Base-by-base conservation (phyloP, 2,113 vertebrate species). In the Oceanites oceanicus region DNA sequence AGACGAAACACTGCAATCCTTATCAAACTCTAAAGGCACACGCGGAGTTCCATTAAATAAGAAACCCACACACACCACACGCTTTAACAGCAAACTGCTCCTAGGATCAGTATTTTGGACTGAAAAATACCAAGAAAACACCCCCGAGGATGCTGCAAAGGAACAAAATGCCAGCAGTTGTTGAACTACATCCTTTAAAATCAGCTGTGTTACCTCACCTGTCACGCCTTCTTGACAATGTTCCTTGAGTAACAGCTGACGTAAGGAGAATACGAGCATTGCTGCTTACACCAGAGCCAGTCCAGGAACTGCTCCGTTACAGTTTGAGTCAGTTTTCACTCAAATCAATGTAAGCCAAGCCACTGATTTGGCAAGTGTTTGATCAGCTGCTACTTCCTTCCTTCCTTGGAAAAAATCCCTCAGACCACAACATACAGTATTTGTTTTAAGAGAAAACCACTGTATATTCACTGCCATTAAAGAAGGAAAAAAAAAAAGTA, bases 301-400 rank as follows among this genome's bases (percentile, higher is more conserved):
- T 15, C 32, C 79, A 94, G 66, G 10, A 78, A 61, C 49, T 58
- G 30, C 81, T 83, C 65, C 52, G 80, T 81, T 79, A 14, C 72
- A 82, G 77, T 68, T 18, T 49, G 58, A 92, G 58, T 85, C 58
- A 79, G 22, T 76, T 74, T 85, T 88, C 38, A 66, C 73, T 91
- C 36, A 67, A 81, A 53, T 86, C 79, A 52, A 32, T 59, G 6
- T n/a, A 88, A 86, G 47, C 82, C 88, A 90, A 94, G 78, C 83
- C 86, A 94, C 80, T 81, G 92, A 83, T 93, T 30, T 88, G 83
- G 91, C 79, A 94, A 90, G 65, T 32, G 47, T 89, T 78, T 75
- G 40, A 87, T 87, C 88, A 96, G 91, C 95, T 96, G 88, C 79
- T 90, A 83, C 56, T 83, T 91, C 81, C 81, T 95, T 97, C 72